These are phyloP conservation scores for Salarias fasciatus DNA, from an alignment of 2,797 vertebrate species.

Conservation along the genomic window DNA sequence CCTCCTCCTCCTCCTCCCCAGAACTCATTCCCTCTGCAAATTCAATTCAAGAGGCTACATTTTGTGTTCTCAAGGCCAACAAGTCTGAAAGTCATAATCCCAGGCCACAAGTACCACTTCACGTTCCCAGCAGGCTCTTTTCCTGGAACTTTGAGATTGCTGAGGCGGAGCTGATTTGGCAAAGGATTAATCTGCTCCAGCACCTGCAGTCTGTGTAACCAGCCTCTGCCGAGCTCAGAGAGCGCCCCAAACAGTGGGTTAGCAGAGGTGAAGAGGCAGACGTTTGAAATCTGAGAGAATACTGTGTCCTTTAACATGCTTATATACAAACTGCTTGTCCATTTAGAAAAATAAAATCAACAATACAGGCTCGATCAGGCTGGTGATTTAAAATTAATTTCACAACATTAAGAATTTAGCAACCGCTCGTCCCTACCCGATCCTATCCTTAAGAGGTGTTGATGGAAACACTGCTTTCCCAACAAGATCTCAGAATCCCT, in stretches of 20 bases:
- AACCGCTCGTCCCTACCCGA: no score
- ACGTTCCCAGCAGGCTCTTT: constrained; percentile 76
- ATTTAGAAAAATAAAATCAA: no score
- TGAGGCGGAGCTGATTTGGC: constrained; percentile 78
- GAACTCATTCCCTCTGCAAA: constrained; percentile 69
- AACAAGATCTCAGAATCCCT: no score
- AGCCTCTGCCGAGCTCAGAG: constrained; percentile 24
- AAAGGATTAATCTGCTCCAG: constrained; percentile 74
- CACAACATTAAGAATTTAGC: no score
- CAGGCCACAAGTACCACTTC: constrained; percentile 79
- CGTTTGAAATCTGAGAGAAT: not conserved
- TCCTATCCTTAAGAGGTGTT: no score
- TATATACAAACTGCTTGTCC: no score
- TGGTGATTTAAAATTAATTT: no score
- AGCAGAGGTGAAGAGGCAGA: constrained; percentile 36
- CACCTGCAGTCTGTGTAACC: constrained; percentile 74
- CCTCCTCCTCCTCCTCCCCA: constrained; percentile 20
- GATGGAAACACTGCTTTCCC: no score
- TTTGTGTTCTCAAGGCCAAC: constrained; percentile 78
- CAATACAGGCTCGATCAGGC: no score
- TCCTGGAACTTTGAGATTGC: constrained; percentile 75
- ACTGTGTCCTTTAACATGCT: no score
- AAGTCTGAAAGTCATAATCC: constrained; percentile 83
- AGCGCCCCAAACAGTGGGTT: constrained; percentile 33
- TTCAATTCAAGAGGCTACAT: constrained; percentile 74